Evolutionary conservation across 2,113 vertebrate genomes (phyloP).

Genomic region (Hemiprocne comata): DNA sequence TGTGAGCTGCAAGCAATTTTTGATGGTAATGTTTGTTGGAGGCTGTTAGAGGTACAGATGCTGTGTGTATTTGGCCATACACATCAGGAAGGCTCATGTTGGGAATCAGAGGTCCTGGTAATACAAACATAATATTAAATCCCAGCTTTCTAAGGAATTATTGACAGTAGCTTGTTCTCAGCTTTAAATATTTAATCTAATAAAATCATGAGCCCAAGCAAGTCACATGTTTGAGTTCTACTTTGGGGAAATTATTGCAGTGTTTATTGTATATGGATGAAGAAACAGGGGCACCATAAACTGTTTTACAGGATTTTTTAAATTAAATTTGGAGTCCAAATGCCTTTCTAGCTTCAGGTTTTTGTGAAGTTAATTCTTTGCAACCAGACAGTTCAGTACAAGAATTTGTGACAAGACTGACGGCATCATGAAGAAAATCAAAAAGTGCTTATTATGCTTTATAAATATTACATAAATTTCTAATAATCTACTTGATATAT

Average conservation of each 20-base stretch:
- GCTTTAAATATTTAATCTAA: constrained; percentile 66
- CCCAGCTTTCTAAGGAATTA: constrained; percentile 52
- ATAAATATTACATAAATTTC: neutral
- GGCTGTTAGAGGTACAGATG: constrained; percentile 21
- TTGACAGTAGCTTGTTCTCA: constrained; percentile 23
- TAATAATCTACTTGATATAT: neutral
- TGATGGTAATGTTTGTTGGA: constrained; percentile 33
- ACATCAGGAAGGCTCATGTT: constrained; percentile 29
- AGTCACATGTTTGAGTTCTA: neutral
- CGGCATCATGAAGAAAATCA: neutral
- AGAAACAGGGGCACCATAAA: neutral
- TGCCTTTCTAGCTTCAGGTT: neutral
- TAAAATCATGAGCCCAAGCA: constrained; percentile 46
- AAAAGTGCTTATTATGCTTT: neutral
- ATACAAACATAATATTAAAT: constrained; percentile 52
- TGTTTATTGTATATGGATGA: neutral
- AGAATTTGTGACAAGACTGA: neutral
- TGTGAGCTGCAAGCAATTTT: constrained; percentile 35
- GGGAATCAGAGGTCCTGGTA: constrained; percentile 43
- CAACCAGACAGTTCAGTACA: neutral
- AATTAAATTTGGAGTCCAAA: constrained; percentile 14
- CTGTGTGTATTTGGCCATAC: neutral
- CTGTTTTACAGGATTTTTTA: neutral
- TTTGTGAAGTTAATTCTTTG: constrained; percentile 24
- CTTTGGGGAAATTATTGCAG: constrained; percentile 42